These are phyloP conservation scores for Somateria mollissima DNA, from an alignment of 2,797 vertebrate genomes.

Conservation along the genomic window DNA sequence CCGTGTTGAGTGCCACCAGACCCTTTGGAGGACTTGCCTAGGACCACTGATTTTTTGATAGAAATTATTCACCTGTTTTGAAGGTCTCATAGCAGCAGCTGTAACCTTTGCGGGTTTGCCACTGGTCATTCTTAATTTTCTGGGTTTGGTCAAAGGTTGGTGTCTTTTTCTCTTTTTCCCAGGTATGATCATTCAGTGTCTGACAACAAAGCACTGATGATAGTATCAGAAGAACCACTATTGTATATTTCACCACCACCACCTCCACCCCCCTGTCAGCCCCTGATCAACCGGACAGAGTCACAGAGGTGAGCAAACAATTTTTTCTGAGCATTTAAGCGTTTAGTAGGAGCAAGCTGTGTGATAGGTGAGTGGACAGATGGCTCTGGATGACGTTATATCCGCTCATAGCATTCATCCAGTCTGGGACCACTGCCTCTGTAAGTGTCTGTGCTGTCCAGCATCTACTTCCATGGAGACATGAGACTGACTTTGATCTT, in stretches of 20 bases:
- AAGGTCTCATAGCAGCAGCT: not conserved
- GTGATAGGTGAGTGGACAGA: not conserved
- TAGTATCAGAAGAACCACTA: conserved; percentile 88
- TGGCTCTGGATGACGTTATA: not conserved
- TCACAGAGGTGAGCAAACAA: conserved; percentile 87
- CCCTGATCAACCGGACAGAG: conserved; percentile 91
- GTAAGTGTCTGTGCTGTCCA: not conserved
- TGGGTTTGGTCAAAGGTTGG: not conserved
- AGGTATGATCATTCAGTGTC: conserved; percentile 80
- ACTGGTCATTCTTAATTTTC: not conserved
- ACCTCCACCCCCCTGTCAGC: conserved; percentile 84
- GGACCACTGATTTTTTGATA: not conserved
- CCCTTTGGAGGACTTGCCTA: not conserved
- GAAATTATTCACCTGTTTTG: not conserved
- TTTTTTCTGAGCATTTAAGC: not conserved
- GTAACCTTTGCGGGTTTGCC: not conserved
- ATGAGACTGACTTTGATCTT: not conserved
- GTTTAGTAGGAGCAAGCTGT: not conserved
- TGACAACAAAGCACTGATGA: conserved; percentile 91
- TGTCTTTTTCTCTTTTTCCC: not conserved
- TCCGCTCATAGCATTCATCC: not conserved
- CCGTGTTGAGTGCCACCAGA: not conserved
- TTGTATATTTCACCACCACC: conserved; percentile 84
- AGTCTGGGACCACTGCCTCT: not conserved
- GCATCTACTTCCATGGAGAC: not conserved